Conservation (phyloP, 1,140 invertebrate genomes). For the Aphelinus atriplicis region DNA sequence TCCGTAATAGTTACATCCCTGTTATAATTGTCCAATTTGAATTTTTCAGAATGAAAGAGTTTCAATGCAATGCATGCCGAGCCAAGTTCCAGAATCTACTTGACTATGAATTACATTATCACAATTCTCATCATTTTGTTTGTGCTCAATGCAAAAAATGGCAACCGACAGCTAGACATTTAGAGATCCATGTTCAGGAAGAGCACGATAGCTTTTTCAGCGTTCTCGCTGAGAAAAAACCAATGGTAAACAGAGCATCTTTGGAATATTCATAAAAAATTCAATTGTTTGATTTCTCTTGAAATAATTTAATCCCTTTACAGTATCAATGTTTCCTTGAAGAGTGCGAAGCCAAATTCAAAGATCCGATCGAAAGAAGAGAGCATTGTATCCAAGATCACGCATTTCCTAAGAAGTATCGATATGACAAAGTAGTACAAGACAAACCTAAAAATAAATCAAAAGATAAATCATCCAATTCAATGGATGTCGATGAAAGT, state of each 20-base stretch:
- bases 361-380: slow-evolving; percentile 65
- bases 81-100: slow-evolving; percentile 59
- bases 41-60: slow-evolving; percentile 59
- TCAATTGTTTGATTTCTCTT: slow-evolving; percentile 9
- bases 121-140: slow-evolving; percentile 62
- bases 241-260: slow-evolving; percentile 67
- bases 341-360: slow-evolving; percentile 71
- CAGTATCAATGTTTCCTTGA: slow-evolving; percentile 75
- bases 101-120: slow-evolving; percentile 67
- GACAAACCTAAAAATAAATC: slow-evolving; percentile 33
- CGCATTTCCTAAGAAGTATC: slow-evolving; percentile 74
- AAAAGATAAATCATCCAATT: slow-evolving; percentile 29
- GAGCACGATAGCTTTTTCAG: slow-evolving; percentile 77
- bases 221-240: slow-evolving; percentile 69
- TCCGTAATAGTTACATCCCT: no score
- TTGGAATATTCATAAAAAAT: slow-evolving; percentile 25
- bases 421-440: slow-evolving; percentile 63
- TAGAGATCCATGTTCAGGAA: slow-evolving; percentile 78
- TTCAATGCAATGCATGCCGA: slow-evolving; percentile 61
- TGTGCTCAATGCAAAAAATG: slow-evolving; percentile 69
- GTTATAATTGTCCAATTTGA: neutral
- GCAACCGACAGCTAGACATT: slow-evolving; percentile 71
- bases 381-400: slow-evolving; percentile 72
- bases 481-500: slow-evolving; percentile 31
- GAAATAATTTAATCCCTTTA: slow-evolving; percentile 54